A percentile compares a stretch with the other conserved stretches of the same genome.
phyloP scores from a whole-genome alignment of 2,797 vertebrate genomes.

The Crocidura indochinensis region DNA sequence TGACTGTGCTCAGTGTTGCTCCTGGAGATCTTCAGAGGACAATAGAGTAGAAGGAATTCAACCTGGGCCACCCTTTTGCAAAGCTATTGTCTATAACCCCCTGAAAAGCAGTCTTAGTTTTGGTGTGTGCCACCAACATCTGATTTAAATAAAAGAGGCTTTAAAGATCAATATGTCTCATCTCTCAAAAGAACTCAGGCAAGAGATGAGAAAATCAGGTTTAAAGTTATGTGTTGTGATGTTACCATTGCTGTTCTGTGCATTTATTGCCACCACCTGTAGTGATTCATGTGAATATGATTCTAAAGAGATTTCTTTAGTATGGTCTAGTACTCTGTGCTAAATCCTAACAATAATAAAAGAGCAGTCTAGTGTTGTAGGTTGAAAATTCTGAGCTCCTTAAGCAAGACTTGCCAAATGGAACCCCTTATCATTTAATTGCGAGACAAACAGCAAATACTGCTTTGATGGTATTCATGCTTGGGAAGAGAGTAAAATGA shows the following conservation, averaged over 20 bases:
- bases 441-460: constrained; percentile 69
- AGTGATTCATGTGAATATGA: background rate
- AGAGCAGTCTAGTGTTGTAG: constrained; percentile 56
- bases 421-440: constrained; percentile 73
- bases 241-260: background rate
- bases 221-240: constrained; percentile 48
- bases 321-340: constrained; percentile 54
- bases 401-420: constrained; percentile 75
- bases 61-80: too few relatives aligned
- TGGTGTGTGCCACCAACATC: constrained; percentile 48
- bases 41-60: too few relatives aligned
- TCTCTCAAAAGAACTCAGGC: constrained; percentile 44
- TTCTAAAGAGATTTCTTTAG: constrained; percentile 68
- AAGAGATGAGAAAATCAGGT: constrained; percentile 26
- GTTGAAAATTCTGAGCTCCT: constrained; percentile 75
- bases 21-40: too few relatives aligned
- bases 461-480: constrained; percentile 81
- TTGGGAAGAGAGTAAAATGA: constrained; percentile 78
- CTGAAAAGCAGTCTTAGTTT: constrained; percentile 50
- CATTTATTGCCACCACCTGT: constrained; percentile 38
- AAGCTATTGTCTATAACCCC: too few relatives aligned
- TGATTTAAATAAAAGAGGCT: constrained; percentile 45
- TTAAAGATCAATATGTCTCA: constrained; percentile 49
- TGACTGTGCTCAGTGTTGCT: too few relatives aligned
- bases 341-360: constrained; percentile 67